These are phyloP conservation scores for Koerneria pararmatus DNA, from an alignment of 2,888 invertebrate genomes.

Conservation along the genomic window DNA sequence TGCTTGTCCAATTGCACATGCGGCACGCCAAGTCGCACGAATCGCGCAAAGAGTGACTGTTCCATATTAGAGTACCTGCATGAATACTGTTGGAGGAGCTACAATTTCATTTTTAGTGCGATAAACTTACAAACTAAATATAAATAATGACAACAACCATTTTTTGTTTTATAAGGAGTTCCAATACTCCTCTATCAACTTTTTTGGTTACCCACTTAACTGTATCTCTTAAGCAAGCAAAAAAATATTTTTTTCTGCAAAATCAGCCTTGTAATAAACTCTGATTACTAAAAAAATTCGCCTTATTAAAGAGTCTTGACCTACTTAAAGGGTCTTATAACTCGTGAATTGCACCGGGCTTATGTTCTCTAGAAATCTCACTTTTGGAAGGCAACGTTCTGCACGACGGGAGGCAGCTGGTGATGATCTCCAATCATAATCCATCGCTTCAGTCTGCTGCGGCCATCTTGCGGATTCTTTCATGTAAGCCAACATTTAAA, in stretches of 20 bases:
- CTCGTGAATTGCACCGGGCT: background rate
- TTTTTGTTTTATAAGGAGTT: too few relatives aligned
- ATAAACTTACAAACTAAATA: too few relatives aligned
- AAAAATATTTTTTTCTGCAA: background rate
- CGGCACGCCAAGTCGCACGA: conserved; percentile 91
- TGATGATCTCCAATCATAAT: conserved; percentile 99
- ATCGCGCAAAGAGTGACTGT: conserved; percentile 90
- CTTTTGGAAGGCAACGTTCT: conserved; percentile 95
- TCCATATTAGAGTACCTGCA: conserved; percentile 99
- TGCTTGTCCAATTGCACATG: conserved; percentile 95
- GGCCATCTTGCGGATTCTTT: conserved; percentile 91
- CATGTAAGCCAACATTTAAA: conserved; percentile 24
- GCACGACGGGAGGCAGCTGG: conserved; percentile 96
- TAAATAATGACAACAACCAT: too few relatives aligned
- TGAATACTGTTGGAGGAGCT: too few relatives aligned
- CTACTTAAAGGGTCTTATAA: background rate
- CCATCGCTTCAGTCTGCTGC: conserved; percentile 92
- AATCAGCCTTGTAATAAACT: too few relatives aligned
- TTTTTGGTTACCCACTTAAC: conserved; percentile 67
- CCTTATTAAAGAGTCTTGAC: background rate
- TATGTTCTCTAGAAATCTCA: background rate
- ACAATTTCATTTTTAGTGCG: too few relatives aligned
- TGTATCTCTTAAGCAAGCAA: background rate
- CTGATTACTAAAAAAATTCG: background rate
- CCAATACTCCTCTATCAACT: too few relatives aligned